These are phyloP conservation scores for Aporrectodea caliginosa DNA, from an alignment of 1,140 invertebrate species.

Conservation along the genomic window DNA sequence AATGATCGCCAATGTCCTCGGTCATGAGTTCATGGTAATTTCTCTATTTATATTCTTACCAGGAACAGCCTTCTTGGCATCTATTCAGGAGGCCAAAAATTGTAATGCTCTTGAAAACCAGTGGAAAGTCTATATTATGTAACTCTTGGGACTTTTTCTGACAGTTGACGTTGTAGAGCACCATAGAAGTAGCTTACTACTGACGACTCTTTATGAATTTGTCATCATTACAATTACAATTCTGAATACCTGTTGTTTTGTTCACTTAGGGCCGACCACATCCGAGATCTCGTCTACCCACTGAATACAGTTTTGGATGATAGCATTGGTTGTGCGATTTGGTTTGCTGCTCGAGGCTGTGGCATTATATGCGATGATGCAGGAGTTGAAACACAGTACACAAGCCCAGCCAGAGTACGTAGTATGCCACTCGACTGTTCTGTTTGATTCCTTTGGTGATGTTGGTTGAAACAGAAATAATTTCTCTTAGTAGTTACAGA, in stretches of 20 bases:
- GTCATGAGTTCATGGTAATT: no score
- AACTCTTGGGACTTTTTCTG: neutral
- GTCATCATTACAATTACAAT: neutral
- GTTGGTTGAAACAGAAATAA: no score
- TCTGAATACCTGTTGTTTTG: conserved; percentile 19
- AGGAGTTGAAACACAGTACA: conserved; percentile 50
- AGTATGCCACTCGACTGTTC: no score
- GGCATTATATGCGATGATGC: conserved; percentile 55
- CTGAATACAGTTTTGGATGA: conserved; percentile 84
- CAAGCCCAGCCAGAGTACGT: conserved; percentile 65
- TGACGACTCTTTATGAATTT: conserved; percentile 8
- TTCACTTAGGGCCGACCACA: conserved; percentile 57
- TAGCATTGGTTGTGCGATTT: conserved; percentile 84
- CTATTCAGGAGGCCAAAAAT: no score
- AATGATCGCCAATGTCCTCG: no score
- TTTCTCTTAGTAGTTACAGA: no score
- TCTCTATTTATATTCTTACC: no score
- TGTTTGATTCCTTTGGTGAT: no score
- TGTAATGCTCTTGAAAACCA: no score
- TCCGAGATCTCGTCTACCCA: conserved; percentile 72
- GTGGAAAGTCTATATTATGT: conserved; percentile 26
- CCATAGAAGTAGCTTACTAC: no score
- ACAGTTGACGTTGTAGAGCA: no score
- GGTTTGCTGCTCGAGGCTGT: conserved; percentile 82
- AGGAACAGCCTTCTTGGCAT: no score